Conservation (phyloP, 2,888 invertebrate species). For the Melanostoma scalare region DNA sequence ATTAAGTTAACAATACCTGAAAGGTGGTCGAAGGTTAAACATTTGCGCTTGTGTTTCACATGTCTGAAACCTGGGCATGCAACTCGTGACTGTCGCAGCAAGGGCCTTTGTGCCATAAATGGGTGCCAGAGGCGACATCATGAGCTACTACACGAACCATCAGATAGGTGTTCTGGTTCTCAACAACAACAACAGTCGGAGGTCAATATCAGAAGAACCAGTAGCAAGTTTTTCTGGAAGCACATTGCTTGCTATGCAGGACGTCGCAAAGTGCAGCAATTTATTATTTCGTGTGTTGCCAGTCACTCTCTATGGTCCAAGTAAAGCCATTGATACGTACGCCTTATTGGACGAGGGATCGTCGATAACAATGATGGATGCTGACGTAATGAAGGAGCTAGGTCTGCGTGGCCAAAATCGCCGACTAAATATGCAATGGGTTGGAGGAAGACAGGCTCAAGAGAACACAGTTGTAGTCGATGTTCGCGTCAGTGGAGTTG, state of each 20-base stretch:
- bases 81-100: constrained; percentile 10
- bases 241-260: constrained; percentile 3
- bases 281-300: constrained; percentile 50
- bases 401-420: constrained; percentile 54
- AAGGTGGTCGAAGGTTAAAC: no score
- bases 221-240: not conserved
- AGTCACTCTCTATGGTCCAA: constrained; percentile 42
- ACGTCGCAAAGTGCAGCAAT: not conserved
- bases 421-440: constrained; percentile 64
- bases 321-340: constrained; percentile 24
- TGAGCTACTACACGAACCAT: constrained; percentile 14
- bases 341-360: constrained; percentile 60
- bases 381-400: constrained; percentile 38
- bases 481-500: constrained; percentile 51
- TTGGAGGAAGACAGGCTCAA: constrained; percentile 38
- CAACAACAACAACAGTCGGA: not conserved
- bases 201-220: not conserved
- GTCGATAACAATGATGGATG: constrained; percentile 54
- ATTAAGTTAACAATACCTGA: no score
- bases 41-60: constrained; percentile 6
- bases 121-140: constrained; percentile 29
- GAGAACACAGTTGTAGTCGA: constrained; percentile 35
- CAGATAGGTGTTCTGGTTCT: not conserved
- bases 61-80: constrained; percentile 29
- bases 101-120: no score